These are phyloP conservation scores for Clarias fuscus DNA, from an alignment of 2,797 vertebrate genomes.

Conservation along the genomic window DNA sequence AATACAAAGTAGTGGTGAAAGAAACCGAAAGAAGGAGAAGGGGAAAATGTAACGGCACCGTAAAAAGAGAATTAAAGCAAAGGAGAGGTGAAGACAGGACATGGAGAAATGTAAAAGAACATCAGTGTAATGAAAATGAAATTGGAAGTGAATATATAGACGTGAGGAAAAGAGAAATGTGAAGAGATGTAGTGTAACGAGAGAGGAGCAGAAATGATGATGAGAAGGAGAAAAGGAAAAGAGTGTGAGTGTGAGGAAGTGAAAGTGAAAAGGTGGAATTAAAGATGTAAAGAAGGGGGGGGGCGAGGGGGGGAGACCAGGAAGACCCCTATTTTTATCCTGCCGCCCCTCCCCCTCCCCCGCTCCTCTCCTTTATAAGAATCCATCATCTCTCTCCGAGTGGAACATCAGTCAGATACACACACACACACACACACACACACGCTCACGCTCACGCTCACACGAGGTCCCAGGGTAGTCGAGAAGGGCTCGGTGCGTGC, in stretches of 20 bases:
- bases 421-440: slow-evolving; percentile 32
- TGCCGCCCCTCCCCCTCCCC: not conserved
- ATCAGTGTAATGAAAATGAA: not conserved
- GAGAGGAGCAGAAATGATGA: not conserved
- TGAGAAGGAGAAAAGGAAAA: not conserved
- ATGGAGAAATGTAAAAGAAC: not conserved
- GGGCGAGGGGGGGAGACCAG: not conserved
- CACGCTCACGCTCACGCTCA: slow-evolving; percentile 10
- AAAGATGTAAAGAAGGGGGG: not conserved
- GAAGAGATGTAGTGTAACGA: not conserved
- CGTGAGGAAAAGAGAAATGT: not conserved
- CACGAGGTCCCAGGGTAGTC: not conserved
- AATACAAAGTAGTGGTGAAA: not conserved
- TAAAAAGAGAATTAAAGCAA: no score
- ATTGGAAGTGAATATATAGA: not conserved
- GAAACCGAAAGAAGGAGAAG: not conserved
- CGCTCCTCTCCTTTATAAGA: slow-evolving; percentile 20
- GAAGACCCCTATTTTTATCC: slow-evolving; percentile 17
- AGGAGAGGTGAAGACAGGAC: not conserved
- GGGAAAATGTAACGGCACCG: not conserved
- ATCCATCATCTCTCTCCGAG: slow-evolving; percentile 29
- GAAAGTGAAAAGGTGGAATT: not conserved
- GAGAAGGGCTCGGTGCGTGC: not conserved
- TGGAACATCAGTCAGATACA: slow-evolving; percentile 29
- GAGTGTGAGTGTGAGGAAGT: not conserved